Evolutionary conservation across 53 echinoderm and acorn worm species (phyloP).

Genomic region (Mesocentrotus franciscanus): DNA sequence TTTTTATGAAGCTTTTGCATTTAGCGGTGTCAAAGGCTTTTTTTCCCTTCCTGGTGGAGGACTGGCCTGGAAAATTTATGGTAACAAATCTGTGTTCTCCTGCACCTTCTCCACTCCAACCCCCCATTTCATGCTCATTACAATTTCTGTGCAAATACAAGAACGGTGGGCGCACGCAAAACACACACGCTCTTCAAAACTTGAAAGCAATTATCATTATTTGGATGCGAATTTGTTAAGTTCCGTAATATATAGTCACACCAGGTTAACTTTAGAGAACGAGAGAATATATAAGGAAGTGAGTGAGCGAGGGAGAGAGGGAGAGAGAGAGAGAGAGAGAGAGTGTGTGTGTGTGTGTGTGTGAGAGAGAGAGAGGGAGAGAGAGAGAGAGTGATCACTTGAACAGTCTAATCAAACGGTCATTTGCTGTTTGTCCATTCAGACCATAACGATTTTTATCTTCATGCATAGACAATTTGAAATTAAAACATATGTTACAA

Average conservation of each 20-base stretch:
- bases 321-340: too few species aligned
- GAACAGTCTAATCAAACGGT: background rate
- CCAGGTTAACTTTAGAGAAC: background rate
- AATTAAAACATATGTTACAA: background rate
- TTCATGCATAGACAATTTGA: background rate
- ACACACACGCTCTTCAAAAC: slow-evolving; percentile 40
- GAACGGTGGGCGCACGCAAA: slow-evolving; percentile 43
- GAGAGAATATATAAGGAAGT: background rate
- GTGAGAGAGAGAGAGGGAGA: too few species aligned
- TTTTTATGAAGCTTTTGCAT: slow-evolving; percentile 29
- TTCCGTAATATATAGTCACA: background rate
- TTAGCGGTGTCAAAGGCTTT: slow-evolving; percentile 29
- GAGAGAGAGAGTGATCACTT: background rate
- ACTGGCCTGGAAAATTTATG: slow-evolving; percentile 28
- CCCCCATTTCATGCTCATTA: slow-evolving; percentile 60
- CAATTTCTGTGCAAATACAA: slow-evolving; percentile 60
- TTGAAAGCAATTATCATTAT: slow-evolving; percentile 60
- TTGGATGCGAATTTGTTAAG: slow-evolving; percentile 29
- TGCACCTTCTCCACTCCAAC: background rate
- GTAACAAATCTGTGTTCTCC: slow-evolving; percentile 8
- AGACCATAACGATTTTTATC: background rate
- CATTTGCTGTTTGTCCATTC: background rate
- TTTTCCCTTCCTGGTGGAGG: background rate
- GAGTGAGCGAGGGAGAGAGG: background rate
- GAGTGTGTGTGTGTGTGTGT: too few species aligned